Evolutionary conservation across 53 echinoderm and acorn worm species (phyloP), one percentile per base, ranked within the genome.

Genomic region (Mesocentrotus franciscanus): DNA sequence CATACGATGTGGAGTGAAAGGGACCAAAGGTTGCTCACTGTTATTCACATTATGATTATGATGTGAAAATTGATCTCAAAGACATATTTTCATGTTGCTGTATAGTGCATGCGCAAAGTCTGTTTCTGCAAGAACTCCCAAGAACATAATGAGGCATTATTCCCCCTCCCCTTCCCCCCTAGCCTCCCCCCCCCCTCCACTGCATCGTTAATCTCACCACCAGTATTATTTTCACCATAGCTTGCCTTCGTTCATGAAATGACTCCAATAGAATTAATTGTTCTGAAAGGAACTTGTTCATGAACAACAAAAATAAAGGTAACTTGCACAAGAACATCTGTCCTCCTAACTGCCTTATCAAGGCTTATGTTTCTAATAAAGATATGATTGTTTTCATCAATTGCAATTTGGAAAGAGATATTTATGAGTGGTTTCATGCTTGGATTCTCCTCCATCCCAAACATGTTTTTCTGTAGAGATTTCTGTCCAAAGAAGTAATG

Each of bases 61-160:
- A 87, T 87, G 56, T 58, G 29, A 87, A 87, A 87, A 87, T 87
- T 57, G 58, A 87, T 87, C 58, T n/a, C n/a, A 27, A 87, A 87
- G 57, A 87, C 87, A 57, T 58, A 57, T 87, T 58, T 87, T 58
- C 87, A 58, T 81, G 81, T 81, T 39, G 36, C 81, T 22, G 18
- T 81, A 33, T 42, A 81, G n/a, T n/a, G n/a, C 81, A 81, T 42
- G 42, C 36, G 14, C 36, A 81, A 42, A 81, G 81, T 81, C 81
- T 81, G 81, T 22, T 42, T 22, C 81, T 81, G 42, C 42, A 16
- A 81, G 18, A 36, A 36, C 81, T 81, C 30, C 17, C 20, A 18
- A 81, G 36, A 13, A 33, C 15, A 17, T 81, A 18, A 81, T 17
- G 7, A 81, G 42, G 32, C 18, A 29, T 30, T 74, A 71, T 62